phyloP scores from a whole-genome alignment of 64 coral and sea anemone genomes.

The Montipora capricornis region DNA sequence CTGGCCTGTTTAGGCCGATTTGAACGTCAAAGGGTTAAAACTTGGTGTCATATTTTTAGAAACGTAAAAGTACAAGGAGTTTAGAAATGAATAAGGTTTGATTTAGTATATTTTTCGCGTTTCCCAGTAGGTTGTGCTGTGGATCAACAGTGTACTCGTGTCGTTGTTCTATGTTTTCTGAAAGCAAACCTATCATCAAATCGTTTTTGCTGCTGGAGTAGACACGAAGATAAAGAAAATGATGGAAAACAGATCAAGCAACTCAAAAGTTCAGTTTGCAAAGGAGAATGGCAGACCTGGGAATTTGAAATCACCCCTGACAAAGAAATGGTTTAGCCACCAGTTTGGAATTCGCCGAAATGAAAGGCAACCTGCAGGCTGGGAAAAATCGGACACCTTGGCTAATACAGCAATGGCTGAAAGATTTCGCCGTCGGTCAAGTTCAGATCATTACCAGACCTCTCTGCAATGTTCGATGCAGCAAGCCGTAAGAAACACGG shows the following conservation, averaged over 20 bases:
- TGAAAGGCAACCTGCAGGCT: background rate
- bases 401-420: background rate
- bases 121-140: too few species aligned
- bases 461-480: conserved; percentile 83
- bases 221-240: background rate
- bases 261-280: background rate
- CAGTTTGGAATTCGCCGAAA: conserved; percentile 81
- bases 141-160: too few species aligned
- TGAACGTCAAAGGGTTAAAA: too few species aligned
- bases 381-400: background rate
- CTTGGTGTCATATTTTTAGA: too few species aligned
- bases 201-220: background rate
- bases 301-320: background rate
- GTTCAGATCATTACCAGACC: conserved; percentile 77
- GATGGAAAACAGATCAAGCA: background rate
- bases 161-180: too few species aligned
- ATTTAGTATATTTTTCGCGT: too few species aligned
- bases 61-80: too few species aligned
- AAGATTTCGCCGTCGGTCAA: conserved; percentile 53
- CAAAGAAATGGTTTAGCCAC: conserved; percentile 85
- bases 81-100: too few species aligned
- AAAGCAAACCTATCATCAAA: too few species aligned
- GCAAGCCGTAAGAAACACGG: conserved; percentile 43
- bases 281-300: background rate
- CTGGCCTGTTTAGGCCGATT: too few species aligned